These are phyloP conservation scores for Epizoanthus scotinus DNA, from an alignment of 92 coral and sea anemone genomes.

Conservation along the genomic window DNA sequence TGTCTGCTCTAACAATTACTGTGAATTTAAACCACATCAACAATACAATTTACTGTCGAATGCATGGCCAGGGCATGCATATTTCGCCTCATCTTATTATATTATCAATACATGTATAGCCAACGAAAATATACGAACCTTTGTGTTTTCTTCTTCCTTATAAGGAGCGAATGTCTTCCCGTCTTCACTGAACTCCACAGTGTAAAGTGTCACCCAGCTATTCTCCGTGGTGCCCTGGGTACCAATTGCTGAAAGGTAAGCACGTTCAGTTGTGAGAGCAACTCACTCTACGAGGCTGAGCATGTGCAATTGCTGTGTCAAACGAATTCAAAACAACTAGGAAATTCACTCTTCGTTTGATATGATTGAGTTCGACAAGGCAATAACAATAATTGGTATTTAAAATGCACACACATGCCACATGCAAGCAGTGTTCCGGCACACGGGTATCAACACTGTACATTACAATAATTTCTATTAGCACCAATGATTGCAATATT, in stretches of 20 bases:
- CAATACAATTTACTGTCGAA: no score
- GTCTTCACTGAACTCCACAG: slow-evolving; percentile 70
- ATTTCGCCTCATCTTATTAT: neutral
- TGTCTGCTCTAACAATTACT: no score
- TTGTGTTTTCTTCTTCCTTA: slow-evolving; percentile 51
- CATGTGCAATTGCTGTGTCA: neutral
- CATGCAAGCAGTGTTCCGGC: no score
- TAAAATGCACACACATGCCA: no score
- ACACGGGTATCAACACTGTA: no score
- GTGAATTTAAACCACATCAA: no score
- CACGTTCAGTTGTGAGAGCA: neutral
- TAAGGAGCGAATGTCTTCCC: slow-evolving; percentile 73
- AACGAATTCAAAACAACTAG: neutral
- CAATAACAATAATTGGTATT: no score
- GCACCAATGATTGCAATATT: no score
- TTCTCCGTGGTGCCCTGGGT: slow-evolving; percentile 76
- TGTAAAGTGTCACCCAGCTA: slow-evolving; percentile 80
- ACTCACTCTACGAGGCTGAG: neutral
- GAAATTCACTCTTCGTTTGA: neutral
- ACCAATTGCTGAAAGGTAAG: slow-evolving; percentile 58
- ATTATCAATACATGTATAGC: neutral
- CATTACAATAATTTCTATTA: no score
- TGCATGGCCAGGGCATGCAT: no score
- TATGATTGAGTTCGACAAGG: no score
- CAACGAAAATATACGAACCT: slow-evolving; percentile 38